Conservation (phyloP, 2,113 vertebrate genomes). For the Orthonyx spaldingii region DNA sequence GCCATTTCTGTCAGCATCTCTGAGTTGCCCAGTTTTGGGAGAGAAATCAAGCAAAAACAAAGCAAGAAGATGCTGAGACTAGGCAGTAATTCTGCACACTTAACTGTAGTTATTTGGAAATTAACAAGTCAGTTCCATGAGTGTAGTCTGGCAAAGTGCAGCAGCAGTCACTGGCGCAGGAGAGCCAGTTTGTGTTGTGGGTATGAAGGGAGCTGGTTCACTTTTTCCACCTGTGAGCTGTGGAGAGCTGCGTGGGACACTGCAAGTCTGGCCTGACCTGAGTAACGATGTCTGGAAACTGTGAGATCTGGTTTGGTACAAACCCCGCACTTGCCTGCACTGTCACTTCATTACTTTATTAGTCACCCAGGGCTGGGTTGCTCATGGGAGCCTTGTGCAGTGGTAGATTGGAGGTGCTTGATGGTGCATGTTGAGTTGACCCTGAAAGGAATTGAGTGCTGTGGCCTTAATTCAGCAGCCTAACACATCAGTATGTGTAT, state of each 20-base stretch:
- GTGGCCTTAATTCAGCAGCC: not conserved
- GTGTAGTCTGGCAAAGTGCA: not conserved
- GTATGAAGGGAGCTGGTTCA: not conserved
- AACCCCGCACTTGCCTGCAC: accelerated
- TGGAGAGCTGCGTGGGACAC: not conserved
- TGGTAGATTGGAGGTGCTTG: not conserved
- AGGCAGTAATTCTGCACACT: not conserved
- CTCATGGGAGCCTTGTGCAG: not conserved
- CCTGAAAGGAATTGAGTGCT: not conserved
- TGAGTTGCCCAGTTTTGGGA: not conserved
- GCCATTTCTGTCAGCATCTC: not conserved
- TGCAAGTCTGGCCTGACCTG: not conserved
- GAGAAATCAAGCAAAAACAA: not conserved
- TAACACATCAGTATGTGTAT: not conserved
- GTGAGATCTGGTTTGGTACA: not conserved
- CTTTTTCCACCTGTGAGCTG: not conserved
- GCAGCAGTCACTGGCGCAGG: not conserved
- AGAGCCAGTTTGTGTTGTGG: not conserved
- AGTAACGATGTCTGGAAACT: not conserved
- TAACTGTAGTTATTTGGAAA: not conserved
- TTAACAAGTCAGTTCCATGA: not conserved
- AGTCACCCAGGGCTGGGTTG: not conserved
- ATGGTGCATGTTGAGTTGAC: not conserved
- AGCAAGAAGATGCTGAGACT: not conserved
- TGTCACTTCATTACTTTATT: not conserved